Evolutionary conservation across 2,797 vertebrate genomes (phyloP), one percentile per base, ranked within the genome.

Genomic region (Oryzias sinensis): DNA sequence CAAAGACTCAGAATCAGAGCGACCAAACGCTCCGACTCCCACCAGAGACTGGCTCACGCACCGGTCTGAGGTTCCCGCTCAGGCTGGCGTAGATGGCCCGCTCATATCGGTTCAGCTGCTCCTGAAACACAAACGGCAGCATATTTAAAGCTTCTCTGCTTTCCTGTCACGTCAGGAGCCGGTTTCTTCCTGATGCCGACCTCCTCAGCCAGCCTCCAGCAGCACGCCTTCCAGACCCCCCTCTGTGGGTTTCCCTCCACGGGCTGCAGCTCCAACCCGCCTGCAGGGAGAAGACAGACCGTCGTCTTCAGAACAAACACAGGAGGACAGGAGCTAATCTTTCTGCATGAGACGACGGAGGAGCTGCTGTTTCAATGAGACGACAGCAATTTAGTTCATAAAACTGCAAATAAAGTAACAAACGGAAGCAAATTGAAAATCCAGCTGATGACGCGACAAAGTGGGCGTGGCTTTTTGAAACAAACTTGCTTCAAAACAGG

Each of bases 191-290:
- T 37, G 9, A 37, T 13, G 9, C 33, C 9, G 50, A 97, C 97
- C 90, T 97, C 95, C 77, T 97, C 96, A 50, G 97, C 95, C 94
- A 98, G 93, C 70, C 95, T 93, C 97, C 97, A 99, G 75, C 96
- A 98, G 76, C 96, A 96, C 53, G 92, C 90, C 89, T 98, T 98
- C 97, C 97, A 99, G 83, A 99, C 93, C 40, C 93, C 91, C 63
- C 97, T 90, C 29, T 98, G 93, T 6, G 97, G 95, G 86, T 99
- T 99, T 60, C 97, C 97, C 88, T 98, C 93, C n/a, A 98, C 95
- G 2, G 94, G 91, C 65, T 93, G 90, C 70, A 98, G 59, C 73
- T 93, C 92, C 4, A 71, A 61, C 33, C 91, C 91, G 77, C 77
- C 70, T 92, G 43, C 27, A 70, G n/a, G 41, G 46, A 57, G 14